Percentiles rank a stretch among this genome's conserved stretches.
phyloP scores from a whole-genome alignment of 2,888 invertebrate species.

The Cremastobaeus sp. region DNA sequence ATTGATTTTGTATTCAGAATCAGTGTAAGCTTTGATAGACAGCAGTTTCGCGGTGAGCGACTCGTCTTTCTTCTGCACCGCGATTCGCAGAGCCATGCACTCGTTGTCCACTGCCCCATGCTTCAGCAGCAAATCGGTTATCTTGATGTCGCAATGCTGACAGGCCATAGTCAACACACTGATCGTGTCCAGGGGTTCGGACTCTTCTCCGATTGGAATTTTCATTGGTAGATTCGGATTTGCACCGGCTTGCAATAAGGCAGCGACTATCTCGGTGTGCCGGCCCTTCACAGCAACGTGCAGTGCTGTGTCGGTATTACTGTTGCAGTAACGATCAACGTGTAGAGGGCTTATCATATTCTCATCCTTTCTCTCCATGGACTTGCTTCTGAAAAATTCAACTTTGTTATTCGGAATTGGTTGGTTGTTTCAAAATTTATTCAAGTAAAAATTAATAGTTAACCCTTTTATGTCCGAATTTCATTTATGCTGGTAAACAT shows the following conservation, averaged over 20 bases:
- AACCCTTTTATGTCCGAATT: too few species aligned
- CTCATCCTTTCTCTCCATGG: conserved; percentile 79
- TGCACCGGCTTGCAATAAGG: conserved; percentile 88
- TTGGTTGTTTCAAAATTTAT: too few species aligned
- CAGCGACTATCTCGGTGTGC: conserved; percentile 85
- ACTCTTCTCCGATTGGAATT: conserved; percentile 78
- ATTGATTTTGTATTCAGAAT: conserved; percentile 95
- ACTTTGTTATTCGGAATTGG: background rate
- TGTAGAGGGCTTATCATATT: conserved; percentile 84
- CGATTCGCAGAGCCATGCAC: conserved; percentile 88
- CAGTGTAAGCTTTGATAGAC: conserved; percentile 92
- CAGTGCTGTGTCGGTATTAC: conserved; percentile 89
- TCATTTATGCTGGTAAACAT: too few species aligned
- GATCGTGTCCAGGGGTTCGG: conserved; percentile 68
- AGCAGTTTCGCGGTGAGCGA: conserved; percentile 88
- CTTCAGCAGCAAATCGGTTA: conserved; percentile 87
- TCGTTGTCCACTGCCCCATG: conserved; percentile 93
- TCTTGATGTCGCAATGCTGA: conserved; percentile 83
- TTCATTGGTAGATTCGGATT: conserved; percentile 87
- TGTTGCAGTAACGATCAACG: conserved; percentile 86
- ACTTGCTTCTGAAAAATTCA: conserved; percentile 77
- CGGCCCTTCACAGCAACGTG: conserved; percentile 89
- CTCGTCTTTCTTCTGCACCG: conserved; percentile 86
- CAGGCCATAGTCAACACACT: conserved; percentile 85
- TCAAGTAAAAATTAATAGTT: too few species aligned